Percentiles rank a stretch among this genome's conserved stretches.
phyloP scores from a whole-genome alignment of 2,888 invertebrate genomes.

The Pollenia amentaria region DNA sequence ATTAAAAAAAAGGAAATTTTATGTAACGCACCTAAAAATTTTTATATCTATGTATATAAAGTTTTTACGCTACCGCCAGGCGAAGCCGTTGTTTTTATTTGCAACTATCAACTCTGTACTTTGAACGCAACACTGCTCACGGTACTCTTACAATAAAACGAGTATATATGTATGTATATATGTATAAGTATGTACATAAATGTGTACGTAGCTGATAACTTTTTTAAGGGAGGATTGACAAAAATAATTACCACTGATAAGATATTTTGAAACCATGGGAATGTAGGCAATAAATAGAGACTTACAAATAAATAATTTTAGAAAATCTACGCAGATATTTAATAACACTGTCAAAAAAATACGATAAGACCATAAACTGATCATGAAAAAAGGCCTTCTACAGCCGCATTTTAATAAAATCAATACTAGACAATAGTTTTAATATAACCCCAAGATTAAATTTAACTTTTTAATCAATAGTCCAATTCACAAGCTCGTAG shows the following conservation, averaged over 20 bases:
- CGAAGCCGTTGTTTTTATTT: not conserved
- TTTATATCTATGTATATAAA: no score
- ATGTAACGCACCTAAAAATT: no score
- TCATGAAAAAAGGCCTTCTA: not conserved
- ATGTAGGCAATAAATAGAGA: conserved; percentile 1
- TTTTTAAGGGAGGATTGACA: conserved; percentile 49
- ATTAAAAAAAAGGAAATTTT: no score
- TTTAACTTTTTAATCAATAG: no score
- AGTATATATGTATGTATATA: not conserved
- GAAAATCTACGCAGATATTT: not conserved
- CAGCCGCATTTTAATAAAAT: no score
- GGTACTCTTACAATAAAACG: not conserved
- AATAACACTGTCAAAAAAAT: not conserved
- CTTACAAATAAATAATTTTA: not conserved
- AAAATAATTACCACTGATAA: conserved; percentile 27
- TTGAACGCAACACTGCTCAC: not conserved
- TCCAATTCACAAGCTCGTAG: no score
- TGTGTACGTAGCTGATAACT: conserved; percentile 16
- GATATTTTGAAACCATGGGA: not conserved
- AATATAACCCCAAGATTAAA: no score
- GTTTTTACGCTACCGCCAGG: no score
- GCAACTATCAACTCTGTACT: conserved; percentile 7
- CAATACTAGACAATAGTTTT: no score
- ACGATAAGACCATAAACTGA: not conserved
- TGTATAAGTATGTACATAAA: not conserved